A percentile compares a stretch with the other conserved stretches of the same genome.
Conservation (phyloP, 2,797 vertebrate genomes). For the Tenualosa ilisha region DNA sequence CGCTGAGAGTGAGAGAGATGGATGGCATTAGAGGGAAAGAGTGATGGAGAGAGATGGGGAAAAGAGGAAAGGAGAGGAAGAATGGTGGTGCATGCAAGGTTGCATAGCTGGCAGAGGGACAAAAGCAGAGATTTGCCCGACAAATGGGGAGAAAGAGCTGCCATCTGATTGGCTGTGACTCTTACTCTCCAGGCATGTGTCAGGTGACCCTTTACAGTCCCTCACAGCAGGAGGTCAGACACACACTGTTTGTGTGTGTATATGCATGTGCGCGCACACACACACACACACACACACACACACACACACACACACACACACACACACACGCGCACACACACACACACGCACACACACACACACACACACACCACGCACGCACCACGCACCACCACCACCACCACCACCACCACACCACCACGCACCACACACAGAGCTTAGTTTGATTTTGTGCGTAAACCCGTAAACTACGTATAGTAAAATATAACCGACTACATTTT, state of each 20-base stretch:
- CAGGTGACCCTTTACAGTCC: conserved; percentile 57
- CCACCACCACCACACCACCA: no score
- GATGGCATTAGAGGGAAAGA: conserved; percentile 34
- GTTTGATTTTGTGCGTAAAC: no score
- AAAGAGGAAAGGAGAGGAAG: neutral
- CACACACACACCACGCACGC: no score
- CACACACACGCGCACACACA: conserved; percentile 20
- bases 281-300: neutral
- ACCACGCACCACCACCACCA: no score
- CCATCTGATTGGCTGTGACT: conserved; percentile 58
- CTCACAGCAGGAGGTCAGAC: conserved; percentile 29
- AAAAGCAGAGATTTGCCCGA: conserved; percentile 33
- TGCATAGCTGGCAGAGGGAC: neutral
- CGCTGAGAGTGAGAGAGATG: conserved; percentile 51
- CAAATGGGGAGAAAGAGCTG: conserved; percentile 29
- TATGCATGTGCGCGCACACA: conserved; percentile 18
- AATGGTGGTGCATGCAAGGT: conserved; percentile 12
- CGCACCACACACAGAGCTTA: conserved; percentile 32
- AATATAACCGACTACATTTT: no score
- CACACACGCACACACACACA: conserved; percentile 22
- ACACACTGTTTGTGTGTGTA: neutral
- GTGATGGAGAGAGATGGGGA: conserved; percentile 14
- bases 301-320: no score
- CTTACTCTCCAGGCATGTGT: conserved; percentile 54
- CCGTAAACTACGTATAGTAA: no score